Base-by-base conservation (phyloP, 2,113 vertebrate species). In the Chunga burmeisteri region DNA sequence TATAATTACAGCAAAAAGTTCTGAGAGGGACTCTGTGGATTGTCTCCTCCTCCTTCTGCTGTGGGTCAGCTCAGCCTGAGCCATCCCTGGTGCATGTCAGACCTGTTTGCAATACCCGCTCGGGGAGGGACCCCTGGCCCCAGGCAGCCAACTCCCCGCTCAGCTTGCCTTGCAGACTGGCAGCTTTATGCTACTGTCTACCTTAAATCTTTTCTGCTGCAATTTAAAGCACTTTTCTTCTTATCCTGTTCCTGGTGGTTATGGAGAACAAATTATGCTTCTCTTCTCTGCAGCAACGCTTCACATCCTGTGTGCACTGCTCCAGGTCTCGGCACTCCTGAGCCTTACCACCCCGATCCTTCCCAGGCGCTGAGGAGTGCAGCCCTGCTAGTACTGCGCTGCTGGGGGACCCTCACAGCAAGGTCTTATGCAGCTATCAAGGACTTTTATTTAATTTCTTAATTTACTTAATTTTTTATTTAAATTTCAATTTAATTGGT, bases 171-270 rank as follows among this genome's bases (percentile, higher is more conserved):
- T 50, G 38, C 29, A 46, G 47, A 75, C 50, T 50, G 32, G 18
- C 66, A 80, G n/a, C 32, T 84, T 59, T n/a, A 59, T 36, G 53
- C 22, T 63, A n/a, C 50, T 16, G 6, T 47, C 71, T 79, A 12
- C 49, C 26, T 42, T 83, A n/a, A 75, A 80, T 47, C n/a, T 65
- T 49, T 56, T 73, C 53, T 65, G 40, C 30, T 73, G 52, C 46
- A 71, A 66, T 71, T 63, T 81, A 81, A 93, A 92, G 30, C 47
- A 65, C 27, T 83, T 89, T 61, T 70, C 62, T 75, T 82, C 50
- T 78, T 85, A 84, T 49, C 18, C 14, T 38, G 16, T 85, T 21
- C 42, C 29, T 49, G 34, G 46, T 15, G 38, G n/a, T 58, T 68
- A 44, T 8, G 18, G 25, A 85, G 65, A 81, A 44, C 55, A 91